These are phyloP conservation scores for Leucania comma DNA, from an alignment of 2,888 invertebrate genomes.

Conservation along the genomic window DNA sequence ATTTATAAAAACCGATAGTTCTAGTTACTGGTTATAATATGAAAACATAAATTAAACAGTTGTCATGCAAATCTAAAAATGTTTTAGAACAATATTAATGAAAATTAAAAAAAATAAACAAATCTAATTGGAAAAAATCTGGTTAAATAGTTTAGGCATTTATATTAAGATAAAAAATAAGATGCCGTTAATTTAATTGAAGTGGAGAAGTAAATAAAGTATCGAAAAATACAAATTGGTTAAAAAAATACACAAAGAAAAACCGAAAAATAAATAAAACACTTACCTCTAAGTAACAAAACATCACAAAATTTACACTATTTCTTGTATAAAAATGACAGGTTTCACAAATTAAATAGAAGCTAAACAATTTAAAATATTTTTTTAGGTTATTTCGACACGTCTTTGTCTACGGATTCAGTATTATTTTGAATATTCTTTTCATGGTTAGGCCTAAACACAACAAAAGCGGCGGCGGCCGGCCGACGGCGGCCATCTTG, in stretches of 20 bases:
- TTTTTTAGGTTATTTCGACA: slow-evolving; percentile 53
- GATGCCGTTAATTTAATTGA: neutral
- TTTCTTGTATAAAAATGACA: slow-evolving; percentile 38
- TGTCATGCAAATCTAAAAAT: neutral
- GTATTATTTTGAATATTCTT: slow-evolving; percentile 72
- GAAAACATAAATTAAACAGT: neutral
- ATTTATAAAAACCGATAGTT: neutral
- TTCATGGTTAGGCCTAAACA: slow-evolving; percentile 88
- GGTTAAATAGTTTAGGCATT: neutral
- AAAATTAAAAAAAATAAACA: neutral
- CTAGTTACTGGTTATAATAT: neutral
- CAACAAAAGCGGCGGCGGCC: slow-evolving; percentile 84
- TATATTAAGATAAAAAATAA: slow-evolving; percentile 3
- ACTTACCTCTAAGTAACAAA: slow-evolving; percentile 71
- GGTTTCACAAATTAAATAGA: slow-evolving; percentile 44
- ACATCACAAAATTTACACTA: slow-evolving; percentile 71
- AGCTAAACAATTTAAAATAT: slow-evolving; percentile 38
- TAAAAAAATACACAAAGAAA: slow-evolving; percentile 26
- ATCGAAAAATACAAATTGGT: neutral
- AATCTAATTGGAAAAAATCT: slow-evolving; percentile 39
- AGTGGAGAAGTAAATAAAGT: neutral
- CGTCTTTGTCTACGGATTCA: slow-evolving; percentile 53
- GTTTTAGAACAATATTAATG: neutral
- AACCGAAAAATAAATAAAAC: slow-evolving; percentile 41
- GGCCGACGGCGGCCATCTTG: slow-evolving; percentile 89